A percentile compares a stretch with the other conserved stretches of the same genome.
phyloP scores from a whole-genome alignment of 2,888 invertebrate species.

The Camponotus fellah region DNA sequence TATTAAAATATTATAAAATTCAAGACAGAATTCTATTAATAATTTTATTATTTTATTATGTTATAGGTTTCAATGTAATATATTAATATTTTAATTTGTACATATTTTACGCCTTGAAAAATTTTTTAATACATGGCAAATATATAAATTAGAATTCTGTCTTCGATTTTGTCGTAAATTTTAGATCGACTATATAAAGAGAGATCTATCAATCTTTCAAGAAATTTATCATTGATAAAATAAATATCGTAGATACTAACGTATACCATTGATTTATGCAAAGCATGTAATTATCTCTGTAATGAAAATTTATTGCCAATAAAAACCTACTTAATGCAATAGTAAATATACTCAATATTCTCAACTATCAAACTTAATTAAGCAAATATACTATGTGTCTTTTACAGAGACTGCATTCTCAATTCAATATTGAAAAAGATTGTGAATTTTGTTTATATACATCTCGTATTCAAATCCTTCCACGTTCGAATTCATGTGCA shows the following conservation, averaged over 20 bases:
- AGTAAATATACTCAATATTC: not conserved
- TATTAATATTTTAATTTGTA: not conserved
- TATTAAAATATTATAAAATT: not conserved
- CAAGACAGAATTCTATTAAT: not conserved
- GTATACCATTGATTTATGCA: not conserved
- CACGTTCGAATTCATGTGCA: not conserved
- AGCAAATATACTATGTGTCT: not conserved
- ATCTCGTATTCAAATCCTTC: not conserved
- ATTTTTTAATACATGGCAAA: not conserved
- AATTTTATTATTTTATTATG: not conserved
- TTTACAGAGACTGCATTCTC: not conserved
- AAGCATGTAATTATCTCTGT: not conserved
- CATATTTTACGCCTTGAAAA: not conserved
- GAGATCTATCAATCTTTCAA: not conserved
- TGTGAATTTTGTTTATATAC: not conserved
- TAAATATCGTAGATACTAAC: not conserved
- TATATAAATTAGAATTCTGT: not conserved
- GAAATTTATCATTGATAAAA: not conserved
- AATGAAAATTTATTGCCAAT: not conserved
- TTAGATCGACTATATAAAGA: not conserved
- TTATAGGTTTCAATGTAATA: not conserved
- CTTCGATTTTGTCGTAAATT: not conserved
- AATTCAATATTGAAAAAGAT: not conserved
- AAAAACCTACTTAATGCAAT: not conserved
- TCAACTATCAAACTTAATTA: not conserved